A percentile compares a stretch with the other conserved stretches of the same genome.
phyloP scores from a whole-genome alignment of 2,113 vertebrate genomes.

The Petaurus breviceps region DNA sequence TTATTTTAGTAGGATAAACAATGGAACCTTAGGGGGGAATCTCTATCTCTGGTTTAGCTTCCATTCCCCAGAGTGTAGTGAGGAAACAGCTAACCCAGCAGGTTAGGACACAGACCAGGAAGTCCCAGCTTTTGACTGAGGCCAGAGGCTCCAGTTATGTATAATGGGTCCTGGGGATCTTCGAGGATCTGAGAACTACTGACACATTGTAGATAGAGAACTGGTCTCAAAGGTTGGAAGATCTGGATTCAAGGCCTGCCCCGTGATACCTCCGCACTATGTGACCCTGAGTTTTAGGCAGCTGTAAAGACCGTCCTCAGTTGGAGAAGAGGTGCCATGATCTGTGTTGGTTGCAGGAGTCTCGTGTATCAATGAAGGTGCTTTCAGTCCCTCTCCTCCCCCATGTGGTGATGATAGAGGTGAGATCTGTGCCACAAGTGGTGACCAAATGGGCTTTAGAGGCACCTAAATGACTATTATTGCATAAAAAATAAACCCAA shows the following conservation, averaged over 20 bases:
- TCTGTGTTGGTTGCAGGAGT: background rate
- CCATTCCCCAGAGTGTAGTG: background rate
- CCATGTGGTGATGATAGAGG: too few species aligned
- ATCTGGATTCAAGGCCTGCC: too few species aligned
- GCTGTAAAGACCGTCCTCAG: background rate
- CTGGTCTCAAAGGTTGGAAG: too few species aligned
- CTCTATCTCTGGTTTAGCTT: background rate
- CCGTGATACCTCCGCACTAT: too few species aligned
- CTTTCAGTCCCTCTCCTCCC: too few species aligned
- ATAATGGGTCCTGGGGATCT: background rate
- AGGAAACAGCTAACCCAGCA: slow-evolving; percentile 32
- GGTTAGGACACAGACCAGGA: too few species aligned
- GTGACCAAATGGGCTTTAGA: background rate
- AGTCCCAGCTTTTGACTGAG: too few species aligned
- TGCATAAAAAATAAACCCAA: background rate
- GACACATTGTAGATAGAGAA: too few species aligned
- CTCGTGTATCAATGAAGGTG: background rate
- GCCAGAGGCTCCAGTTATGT: background rate
- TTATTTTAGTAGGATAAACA: slow-evolving; percentile 73
- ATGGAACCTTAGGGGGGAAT: slow-evolving; percentile 11
- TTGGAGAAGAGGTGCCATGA: background rate
- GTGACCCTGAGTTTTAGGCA: background rate
- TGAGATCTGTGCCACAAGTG: too few species aligned
- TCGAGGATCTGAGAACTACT: too few species aligned
- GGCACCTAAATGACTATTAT: background rate